phyloP scores from a whole-genome alignment of 2,797 vertebrate genomes.

The Gephyroberyx darwinii region DNA sequence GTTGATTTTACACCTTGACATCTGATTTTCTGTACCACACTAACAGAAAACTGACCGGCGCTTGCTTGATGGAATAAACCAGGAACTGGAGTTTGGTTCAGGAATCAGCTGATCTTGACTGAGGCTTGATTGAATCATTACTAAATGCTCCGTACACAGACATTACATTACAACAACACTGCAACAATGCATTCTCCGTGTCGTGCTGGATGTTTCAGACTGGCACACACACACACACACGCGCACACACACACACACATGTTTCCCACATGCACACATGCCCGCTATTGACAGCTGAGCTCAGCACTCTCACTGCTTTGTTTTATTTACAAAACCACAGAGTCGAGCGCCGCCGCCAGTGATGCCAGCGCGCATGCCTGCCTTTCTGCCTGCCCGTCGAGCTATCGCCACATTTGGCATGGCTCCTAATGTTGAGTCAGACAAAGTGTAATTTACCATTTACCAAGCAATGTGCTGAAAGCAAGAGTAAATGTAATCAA shows the following conservation, averaged over 20 bases:
- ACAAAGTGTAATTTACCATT: no score
- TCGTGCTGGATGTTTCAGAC: conserved; percentile 50
- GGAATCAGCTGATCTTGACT: conserved; percentile 37
- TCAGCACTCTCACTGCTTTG: conserved; percentile 63
- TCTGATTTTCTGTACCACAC: conserved; percentile 19
- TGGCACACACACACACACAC: conserved; percentile 29
- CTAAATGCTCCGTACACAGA: conserved; percentile 25
- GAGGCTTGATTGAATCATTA: conserved; percentile 22
- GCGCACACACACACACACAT: conserved; percentile 27
- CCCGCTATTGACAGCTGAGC: conserved; percentile 45
- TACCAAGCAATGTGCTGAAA: no score
- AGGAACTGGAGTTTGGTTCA: background rate
- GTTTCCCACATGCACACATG: conserved; percentile 19
- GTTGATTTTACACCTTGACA: background rate
- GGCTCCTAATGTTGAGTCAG: no score
- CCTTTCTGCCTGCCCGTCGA: background rate
- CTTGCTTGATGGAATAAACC: conserved; percentile 14
- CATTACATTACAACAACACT: conserved; percentile 31
- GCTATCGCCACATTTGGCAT: background rate
- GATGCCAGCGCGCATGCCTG: conserved; percentile 28
- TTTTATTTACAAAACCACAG: conserved; percentile 53
- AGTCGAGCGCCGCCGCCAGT: conserved; percentile 9
- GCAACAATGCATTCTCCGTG: conserved; percentile 55
- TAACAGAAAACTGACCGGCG: background rate
- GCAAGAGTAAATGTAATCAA: no score